Evolutionary conservation across 2,888 invertebrate genomes (phyloP), one percentile per base, ranked within the genome.

Genomic region (Gnatocerus cornutus): DNA sequence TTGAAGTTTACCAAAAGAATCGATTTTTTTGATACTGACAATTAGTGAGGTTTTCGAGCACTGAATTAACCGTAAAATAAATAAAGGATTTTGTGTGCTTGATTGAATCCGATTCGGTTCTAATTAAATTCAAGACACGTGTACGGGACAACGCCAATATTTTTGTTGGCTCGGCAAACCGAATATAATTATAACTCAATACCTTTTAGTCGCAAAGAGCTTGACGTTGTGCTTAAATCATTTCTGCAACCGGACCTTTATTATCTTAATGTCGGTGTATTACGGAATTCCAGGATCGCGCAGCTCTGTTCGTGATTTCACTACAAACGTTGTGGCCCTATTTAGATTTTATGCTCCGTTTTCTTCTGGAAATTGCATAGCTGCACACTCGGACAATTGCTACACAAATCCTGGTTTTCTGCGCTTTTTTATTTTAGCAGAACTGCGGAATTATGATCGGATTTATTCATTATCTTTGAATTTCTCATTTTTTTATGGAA

Each of bases 261-360:
- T 72, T 72, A 52, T 61, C 48, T 63, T 58, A 63, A 62, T 69
- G 61, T 39, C 37, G 73, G 66, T 66, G 30, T 69, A 64, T 58
- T 65, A 67, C 69, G 68, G 73, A 72, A 74, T 74, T 69, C 67
- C 67, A 73, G 37, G 58, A 69, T 72, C 65, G 68, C 68, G 64
- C 68, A 67, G 59, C 58, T 59, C 68, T 37, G 66, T 69, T 68
- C 71, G 71, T 72, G 72, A 74, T 73, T 72, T 68, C 71, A 65
- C 68, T 71, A 65, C 63, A 68, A 64, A 71, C 50, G 58, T 65
- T 71, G 64, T 59, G 39, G 14, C 45, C 50, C 61, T 63, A 52
- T 52, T 52, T 41, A 52, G 29, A 64, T 64, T 53, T 55, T 53
- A 64, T 56, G 41, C 37, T 55, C 41, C 10, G 58, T 39, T 66